Conservation (phyloP, 35 echinoderm and acorn worm genomes). For the Hemicentrotus pulcherrimus region DNA sequence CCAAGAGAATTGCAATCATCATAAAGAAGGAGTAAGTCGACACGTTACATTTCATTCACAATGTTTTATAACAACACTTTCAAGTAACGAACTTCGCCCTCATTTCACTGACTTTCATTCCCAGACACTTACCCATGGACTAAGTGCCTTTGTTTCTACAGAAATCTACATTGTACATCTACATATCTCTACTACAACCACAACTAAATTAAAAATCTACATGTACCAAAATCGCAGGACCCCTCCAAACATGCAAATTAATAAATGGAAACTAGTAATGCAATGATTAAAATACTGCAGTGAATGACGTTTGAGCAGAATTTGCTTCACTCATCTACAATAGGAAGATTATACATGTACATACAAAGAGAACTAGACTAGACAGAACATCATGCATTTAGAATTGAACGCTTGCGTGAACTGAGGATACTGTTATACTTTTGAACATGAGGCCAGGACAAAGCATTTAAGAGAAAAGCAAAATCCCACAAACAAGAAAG, state of each 20-base stretch:
- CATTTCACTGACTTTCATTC: background rate
- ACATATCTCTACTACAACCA: background rate
- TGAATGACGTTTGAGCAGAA: background rate
- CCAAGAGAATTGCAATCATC: background rate
- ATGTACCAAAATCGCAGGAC: background rate
- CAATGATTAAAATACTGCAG: background rate
- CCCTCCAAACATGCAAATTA: background rate
- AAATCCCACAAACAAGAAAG: too few species aligned
- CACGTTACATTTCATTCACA: too few species aligned
- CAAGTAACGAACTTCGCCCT: too few species aligned
- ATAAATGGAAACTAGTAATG: background rate
- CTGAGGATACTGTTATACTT: too few species aligned
- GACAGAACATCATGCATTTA: background rate
- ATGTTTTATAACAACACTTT: too few species aligned
- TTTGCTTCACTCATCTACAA: too few species aligned
- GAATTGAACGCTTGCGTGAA: background rate
- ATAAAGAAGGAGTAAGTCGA: background rate
- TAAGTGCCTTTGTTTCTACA: background rate
- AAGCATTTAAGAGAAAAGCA: too few species aligned
- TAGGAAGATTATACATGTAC: background rate
- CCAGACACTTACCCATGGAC: background rate
- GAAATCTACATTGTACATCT: background rate
- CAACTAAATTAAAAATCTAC: too few species aligned
- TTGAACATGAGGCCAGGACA: too few species aligned
- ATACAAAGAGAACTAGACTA: background rate